Percentiles rank a stretch among this genome's conserved stretches.
These are phyloP conservation scores for Platypus cylindrus DNA, from an alignment of 2,888 invertebrate species.

Conservation along the genomic window DNA sequence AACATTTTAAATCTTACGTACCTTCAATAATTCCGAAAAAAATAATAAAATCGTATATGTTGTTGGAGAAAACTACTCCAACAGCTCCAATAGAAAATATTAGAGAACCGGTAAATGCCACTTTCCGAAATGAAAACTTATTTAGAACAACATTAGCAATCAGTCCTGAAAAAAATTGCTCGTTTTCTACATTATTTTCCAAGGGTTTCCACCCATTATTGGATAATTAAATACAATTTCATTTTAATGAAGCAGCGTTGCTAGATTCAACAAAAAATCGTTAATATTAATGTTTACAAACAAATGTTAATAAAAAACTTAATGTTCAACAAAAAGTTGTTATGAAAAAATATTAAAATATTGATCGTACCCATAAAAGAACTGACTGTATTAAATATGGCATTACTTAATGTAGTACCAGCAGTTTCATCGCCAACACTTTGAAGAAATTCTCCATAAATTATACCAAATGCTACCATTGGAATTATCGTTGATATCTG, in stretches of 20 bases:
- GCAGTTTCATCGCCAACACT: constrained; percentile 54
- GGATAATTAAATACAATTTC: no score
- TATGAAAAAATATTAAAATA: not conserved
- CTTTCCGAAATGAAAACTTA: constrained; percentile 50
- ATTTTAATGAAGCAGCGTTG: no score
- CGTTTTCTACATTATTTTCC: no score
- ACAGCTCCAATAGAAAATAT: constrained; percentile 51
- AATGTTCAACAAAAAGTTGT: no score
- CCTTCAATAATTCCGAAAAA: constrained; percentile 53
- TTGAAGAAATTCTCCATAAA: constrained; percentile 56
- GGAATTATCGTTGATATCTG: constrained; percentile 57
- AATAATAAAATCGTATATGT: constrained; percentile 48
- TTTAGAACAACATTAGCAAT: constrained; percentile 54
- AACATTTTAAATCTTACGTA: constrained; percentile 26
- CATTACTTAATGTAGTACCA: constrained; percentile 55
- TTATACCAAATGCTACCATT: constrained; percentile 53
- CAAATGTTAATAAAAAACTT: no score
- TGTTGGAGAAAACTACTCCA: constrained; percentile 48
- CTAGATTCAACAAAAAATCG: no score
- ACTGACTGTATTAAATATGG: constrained; percentile 51
- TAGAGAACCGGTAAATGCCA: constrained; percentile 52
- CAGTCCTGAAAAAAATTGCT: constrained; percentile 45
- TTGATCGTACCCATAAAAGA: constrained; percentile 43
- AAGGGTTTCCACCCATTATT: no score
- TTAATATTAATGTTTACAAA: no score